These are phyloP conservation scores for Drosophila suboccidentalis DNA, from an alignment of 2,888 invertebrate genomes.

Conservation along the genomic window DNA sequence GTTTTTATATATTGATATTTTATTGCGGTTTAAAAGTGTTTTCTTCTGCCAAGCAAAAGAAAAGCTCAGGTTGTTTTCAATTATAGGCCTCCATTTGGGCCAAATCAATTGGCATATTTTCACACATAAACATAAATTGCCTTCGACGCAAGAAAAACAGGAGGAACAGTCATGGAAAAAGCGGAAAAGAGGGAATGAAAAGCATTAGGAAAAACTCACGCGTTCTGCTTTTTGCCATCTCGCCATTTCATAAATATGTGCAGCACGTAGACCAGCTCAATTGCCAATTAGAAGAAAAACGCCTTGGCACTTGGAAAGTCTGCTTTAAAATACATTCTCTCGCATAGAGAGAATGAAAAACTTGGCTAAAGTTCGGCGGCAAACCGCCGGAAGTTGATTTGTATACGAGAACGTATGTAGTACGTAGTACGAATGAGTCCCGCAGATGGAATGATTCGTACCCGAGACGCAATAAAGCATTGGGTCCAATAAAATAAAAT, in stretches of 20 bases:
- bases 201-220: constrained; percentile 63
- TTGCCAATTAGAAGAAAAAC: constrained; percentile 81
- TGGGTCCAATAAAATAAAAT: constrained; percentile 60
- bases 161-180: background rate
- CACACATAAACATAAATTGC: constrained; percentile 78
- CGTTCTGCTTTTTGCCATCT: constrained; percentile 46
- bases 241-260: constrained; percentile 72
- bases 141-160: constrained; percentile 30
- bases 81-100: constrained; percentile 53
- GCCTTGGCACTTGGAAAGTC: constrained; percentile 51
- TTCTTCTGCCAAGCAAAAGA: constrained; percentile 7
- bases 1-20: constrained; percentile 26
- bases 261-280: constrained; percentile 79
- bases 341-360: constrained; percentile 17
- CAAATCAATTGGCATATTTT: constrained; percentile 73
- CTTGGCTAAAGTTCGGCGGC: constrained; percentile 39
- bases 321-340: constrained; percentile 50
- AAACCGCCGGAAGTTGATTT: constrained; percentile 80
- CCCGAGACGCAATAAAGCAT: constrained; percentile 46
- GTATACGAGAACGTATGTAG: constrained; percentile 64
- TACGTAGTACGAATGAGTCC: background rate
- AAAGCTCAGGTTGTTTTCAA: constrained; percentile 48
- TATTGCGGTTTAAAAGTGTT: constrained; percentile 33
- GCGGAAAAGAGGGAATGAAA: constrained; percentile 7
- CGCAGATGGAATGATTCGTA: constrained; percentile 1